phyloP scores from a whole-genome alignment of 2,888 invertebrate genomes.

The Cheiracanthium punctorium region DNA sequence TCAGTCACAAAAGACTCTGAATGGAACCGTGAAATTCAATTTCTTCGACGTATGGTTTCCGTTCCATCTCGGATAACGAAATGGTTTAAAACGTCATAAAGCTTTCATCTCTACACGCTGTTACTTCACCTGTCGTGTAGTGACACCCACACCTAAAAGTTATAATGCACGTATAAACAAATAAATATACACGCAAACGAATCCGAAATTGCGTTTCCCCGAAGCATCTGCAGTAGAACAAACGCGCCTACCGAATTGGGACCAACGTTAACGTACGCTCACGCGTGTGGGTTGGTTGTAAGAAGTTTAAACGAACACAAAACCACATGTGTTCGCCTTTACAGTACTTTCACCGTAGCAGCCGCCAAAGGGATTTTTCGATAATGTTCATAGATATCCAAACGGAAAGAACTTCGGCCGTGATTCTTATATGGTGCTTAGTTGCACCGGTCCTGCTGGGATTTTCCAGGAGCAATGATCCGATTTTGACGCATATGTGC shows the following conservation, averaged over 20 bases:
- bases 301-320: neutral
- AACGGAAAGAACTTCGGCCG: neutral
- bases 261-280: too few relatives aligned
- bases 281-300: neutral
- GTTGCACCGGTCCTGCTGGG: neutral
- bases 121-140: neutral
- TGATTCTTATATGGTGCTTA: neutral
- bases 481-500: constrained; percentile 1
- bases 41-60: too few relatives aligned
- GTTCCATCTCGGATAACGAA: neutral
- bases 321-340: neutral
- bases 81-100: neutral
- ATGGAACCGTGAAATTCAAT: too few relatives aligned
- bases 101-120: neutral
- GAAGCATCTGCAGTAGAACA: constrained; percentile 10
- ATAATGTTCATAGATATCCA: neutral
- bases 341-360: neutral
- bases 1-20: too few relatives aligned
- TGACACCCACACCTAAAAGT: neutral
- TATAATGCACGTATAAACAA: constrained; percentile 10
- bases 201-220: neutral
- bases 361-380: neutral
- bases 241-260: neutral
- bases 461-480: neutral
- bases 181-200: constrained; percentile 23